A percentile compares a stretch with the other conserved stretches of the same genome.
Conservation (phyloP, 2,797 vertebrate genomes). For the Muraenolepis orangiensis region DNA sequence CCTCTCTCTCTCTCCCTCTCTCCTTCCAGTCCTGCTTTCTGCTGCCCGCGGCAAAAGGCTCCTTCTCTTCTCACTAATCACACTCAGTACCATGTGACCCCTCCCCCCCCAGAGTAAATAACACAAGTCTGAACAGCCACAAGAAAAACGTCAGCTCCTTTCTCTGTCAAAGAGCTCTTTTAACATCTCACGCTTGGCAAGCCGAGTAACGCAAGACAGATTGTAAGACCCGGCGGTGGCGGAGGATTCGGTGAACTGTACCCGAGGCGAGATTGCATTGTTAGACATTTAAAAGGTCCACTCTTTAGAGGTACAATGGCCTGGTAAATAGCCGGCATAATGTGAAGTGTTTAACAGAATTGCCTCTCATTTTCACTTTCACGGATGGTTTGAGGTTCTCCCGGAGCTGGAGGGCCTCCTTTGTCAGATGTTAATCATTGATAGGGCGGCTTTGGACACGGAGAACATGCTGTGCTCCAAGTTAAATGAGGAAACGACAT, state of each 20-base stretch:
- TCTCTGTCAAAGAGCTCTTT: constrained; percentile 39
- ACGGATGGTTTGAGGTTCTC: constrained; percentile 68
- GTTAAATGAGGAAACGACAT: constrained; percentile 62
- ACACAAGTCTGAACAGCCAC: constrained; percentile 53
- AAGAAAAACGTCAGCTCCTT: constrained; percentile 60
- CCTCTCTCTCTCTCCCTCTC: background rate
- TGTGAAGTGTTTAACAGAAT: constrained; percentile 68
- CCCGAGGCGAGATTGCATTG: constrained; percentile 67
- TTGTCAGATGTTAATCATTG: constrained; percentile 71
- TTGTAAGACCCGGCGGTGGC: constrained; percentile 40
- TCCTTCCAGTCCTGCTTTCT: background rate
- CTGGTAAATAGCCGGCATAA: constrained; percentile 71
- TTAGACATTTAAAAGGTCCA: constrained; percentile 65
- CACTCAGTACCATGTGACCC: constrained; percentile 26
- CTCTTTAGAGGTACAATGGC: constrained; percentile 59
- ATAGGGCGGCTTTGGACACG: constrained; percentile 57
- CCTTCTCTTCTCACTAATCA: constrained; percentile 26
- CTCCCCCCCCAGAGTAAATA: constrained; percentile 51
- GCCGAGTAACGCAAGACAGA: constrained; percentile 60
- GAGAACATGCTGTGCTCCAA: constrained; percentile 64
- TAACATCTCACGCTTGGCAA: constrained; percentile 53
- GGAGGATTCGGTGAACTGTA: constrained; percentile 65
- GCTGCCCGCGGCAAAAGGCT: constrained; percentile 12
- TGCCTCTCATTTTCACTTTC: constrained; percentile 72
- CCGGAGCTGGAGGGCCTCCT: constrained; percentile 44